These are phyloP conservation scores for Agriotes lineatus DNA, from an alignment of 2,888 invertebrate genomes.

Conservation along the genomic window DNA sequence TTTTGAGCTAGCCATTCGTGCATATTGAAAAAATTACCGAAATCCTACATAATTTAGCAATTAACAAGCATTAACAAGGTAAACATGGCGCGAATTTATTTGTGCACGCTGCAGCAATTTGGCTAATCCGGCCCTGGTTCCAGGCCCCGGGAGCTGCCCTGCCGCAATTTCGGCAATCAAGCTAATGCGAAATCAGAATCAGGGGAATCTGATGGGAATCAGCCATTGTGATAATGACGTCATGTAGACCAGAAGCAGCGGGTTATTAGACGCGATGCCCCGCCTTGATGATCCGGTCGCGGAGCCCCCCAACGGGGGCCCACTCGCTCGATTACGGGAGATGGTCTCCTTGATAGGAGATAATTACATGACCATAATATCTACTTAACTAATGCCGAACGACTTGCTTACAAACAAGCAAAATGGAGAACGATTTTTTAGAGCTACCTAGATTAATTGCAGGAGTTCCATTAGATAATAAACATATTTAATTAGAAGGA, in stretches of 20 bases:
- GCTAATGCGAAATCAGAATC: slow-evolving; percentile 9
- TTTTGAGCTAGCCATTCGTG: too few species aligned
- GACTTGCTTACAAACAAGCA: slow-evolving; percentile 5
- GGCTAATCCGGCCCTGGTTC: too few species aligned
- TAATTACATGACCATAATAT: slow-evolving; percentile 23
- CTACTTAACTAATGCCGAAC: slow-evolving; percentile 22
- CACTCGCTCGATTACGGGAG: slow-evolving; percentile 19
- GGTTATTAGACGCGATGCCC: slow-evolving; percentile 60
- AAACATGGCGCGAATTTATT: too few species aligned
- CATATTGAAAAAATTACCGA: too few species aligned
- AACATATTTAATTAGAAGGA: neutral
- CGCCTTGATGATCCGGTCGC: slow-evolving; percentile 56
- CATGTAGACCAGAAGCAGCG: slow-evolving; percentile 54
- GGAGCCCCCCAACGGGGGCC: slow-evolving; percentile 22
- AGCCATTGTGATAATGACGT: slow-evolving; percentile 56
- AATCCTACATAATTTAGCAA: too few species aligned
- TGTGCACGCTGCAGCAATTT: too few species aligned
- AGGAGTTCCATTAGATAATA: neutral
- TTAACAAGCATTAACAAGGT: too few species aligned
- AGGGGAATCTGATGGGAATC: slow-evolving; percentile 32
- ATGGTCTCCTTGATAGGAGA: slow-evolving; percentile 22
- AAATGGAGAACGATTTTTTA: slow-evolving; percentile 11
- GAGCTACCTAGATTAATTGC: neutral
- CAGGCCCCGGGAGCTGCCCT: too few species aligned
- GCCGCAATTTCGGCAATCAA: neutral